Evolutionary conservation across 2,113 vertebrate species (phyloP), one percentile per base, ranked within the genome.

Genomic region (Phyllostomus discolor): DNA sequence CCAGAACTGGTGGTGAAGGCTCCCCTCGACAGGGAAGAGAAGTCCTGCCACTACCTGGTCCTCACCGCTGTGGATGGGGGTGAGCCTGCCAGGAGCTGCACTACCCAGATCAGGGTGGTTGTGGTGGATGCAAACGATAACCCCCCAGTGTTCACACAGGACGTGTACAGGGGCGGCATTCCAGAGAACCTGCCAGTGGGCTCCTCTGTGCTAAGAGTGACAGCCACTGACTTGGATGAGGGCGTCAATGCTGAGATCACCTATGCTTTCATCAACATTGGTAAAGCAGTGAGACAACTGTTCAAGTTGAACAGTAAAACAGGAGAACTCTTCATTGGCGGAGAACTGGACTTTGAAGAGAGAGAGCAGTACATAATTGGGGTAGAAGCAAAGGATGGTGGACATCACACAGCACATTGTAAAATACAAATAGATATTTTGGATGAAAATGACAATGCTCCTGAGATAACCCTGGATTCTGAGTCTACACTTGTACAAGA

Each of bases 51-150:
- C 43, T 82, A 50, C 0, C 62, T 99, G 10, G 4, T 97, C 48
- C 90, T 98, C 62, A 98, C 88, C 0, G 97, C 98, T 0, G 2
- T 97, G 43, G 98, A 98, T 33, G 97, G 97, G 0, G 98, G 98
- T 0, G 73, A 95, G 0, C 98, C 98, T 2, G 86, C 95, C 28
- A 97, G 97, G 6, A 98, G 70, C 11, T 97, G 98, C 19, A 98
- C 96, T 6, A 97, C 92, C 24, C 92, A 97, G n/a, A 93, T 99
- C 41, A 81, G 52, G 14, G 80, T 99, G n/a, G 97, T 97, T 10
- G 98, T 99, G 4, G 97, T 98, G 1, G 98, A 99, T 7, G 97
- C 4, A 0, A 99, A 99, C 86, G 98, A 99, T 90, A 99, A 99
- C 52, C 50, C 98, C 0, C 98, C 99, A 4, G 95, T 98, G 78